Evolutionary conservation across 2,888 invertebrate species (phyloP).

Genomic region (Ligdia adustata): DNA sequence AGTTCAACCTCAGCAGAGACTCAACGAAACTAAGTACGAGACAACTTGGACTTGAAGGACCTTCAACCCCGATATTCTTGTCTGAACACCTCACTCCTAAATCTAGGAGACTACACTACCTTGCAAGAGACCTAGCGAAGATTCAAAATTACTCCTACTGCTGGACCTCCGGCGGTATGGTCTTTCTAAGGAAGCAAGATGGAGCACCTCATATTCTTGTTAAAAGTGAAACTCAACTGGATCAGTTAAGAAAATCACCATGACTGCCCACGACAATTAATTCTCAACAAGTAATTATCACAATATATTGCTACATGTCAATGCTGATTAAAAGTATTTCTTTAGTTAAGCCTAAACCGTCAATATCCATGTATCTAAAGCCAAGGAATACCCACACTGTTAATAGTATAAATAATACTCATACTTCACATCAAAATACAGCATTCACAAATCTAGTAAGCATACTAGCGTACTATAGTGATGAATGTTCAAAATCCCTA

Average conservation of each 20-base stretch:
- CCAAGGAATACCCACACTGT: too few species aligned
- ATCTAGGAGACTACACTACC: not conserved
- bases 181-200: slow-evolving; percentile 2
- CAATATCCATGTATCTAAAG: too few species aligned
- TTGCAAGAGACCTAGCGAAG: not conserved
- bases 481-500: too few species aligned
- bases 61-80: not conserved
- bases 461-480: too few species aligned
- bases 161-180: slow-evolving; percentile 2
- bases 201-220: not conserved
- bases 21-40: not conserved
- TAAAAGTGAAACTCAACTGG: slow-evolving; percentile 1
- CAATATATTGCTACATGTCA: too few species aligned
- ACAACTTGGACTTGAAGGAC: not conserved
- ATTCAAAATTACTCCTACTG: slow-evolving; percentile 1
- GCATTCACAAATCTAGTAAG: too few species aligned
- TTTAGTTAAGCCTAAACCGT: too few species aligned
- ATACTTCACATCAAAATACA: too few species aligned
- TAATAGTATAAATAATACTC: too few species aligned
- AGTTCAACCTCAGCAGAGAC: not conserved
- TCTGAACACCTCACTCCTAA: slow-evolving; percentile 1
- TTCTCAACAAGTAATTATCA: too few species aligned
- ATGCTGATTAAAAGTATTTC: too few species aligned
- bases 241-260: not conserved
- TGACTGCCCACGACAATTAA: not conserved